phyloP scores from a whole-genome alignment of 2,113 vertebrate species.

The Notiomystis cincta region DNA sequence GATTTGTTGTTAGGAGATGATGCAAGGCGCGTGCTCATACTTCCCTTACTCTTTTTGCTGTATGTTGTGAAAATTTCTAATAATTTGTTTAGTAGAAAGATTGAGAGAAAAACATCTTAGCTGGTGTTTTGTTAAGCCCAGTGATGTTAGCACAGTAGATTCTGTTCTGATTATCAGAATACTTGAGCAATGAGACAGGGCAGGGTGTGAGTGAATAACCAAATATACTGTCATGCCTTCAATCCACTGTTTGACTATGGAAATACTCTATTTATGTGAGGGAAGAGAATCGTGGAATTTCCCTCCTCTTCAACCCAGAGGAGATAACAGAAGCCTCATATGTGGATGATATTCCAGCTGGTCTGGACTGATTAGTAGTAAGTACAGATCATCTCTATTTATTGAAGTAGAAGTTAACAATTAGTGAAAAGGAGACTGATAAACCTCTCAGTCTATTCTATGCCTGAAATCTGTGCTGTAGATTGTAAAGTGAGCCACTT shows the following conservation, averaged over 20 bases:
- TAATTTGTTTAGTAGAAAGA: not conserved
- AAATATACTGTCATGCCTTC: not conserved
- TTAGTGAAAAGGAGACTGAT: not conserved
- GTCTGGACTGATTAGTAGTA: not conserved
- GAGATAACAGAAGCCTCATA: not conserved
- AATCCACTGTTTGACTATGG: not conserved
- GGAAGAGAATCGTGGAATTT: not conserved
- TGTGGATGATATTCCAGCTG: not conserved
- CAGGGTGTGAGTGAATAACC: not conserved
- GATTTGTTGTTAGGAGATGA: not conserved
- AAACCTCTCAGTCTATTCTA: not conserved
- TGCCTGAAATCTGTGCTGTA: not conserved
- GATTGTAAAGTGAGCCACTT: not conserved
- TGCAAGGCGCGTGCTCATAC: not conserved
- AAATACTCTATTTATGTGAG: not conserved
- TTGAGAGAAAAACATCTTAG: not conserved
- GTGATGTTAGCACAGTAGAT: conserved; percentile 10
- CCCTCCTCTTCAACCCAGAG: not conserved
- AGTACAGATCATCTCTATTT: not conserved
- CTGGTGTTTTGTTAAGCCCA: not conserved
- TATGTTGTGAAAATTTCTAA: not conserved
- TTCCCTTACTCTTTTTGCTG: not conserved
- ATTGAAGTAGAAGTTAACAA: not conserved
- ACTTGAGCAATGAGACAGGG: conserved; percentile 10
- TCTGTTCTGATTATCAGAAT: conserved; percentile 11